Evolutionary conservation across 2,888 invertebrate genomes (phyloP), one percentile per base, ranked within the genome.

Genomic region (Cheilosia grossa): DNA sequence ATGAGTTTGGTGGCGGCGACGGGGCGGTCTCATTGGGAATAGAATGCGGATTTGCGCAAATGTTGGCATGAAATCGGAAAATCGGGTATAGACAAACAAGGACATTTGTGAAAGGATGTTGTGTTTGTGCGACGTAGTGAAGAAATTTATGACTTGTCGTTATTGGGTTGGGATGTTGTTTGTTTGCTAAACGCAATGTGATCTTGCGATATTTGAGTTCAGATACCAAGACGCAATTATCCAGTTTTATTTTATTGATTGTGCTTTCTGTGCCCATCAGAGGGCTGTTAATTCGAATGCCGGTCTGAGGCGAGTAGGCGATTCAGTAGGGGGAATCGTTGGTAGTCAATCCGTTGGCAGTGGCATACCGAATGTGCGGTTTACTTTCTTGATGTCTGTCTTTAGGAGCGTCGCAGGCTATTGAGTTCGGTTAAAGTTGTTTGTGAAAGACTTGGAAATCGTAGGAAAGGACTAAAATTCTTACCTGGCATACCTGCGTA

Each of bases 11-110:
- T 15, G 47, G 17, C 7, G n/a, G n/a, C 17, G 44, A 24, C 53
- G 21, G 9, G 47, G 4, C 7, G n/a, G n/a, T n/a, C 17, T 44
- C 17, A 9, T 10, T 30, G 17, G 21, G 47, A 30, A 13, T 19
- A 7, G 21, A 66, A n/a, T 42, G 53, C 13, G 24, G 42, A n/a
- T 24, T 40, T 30, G 53, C 42, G 27, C 24, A 56, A 56, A 49
- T 66, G 56, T 74, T 74, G 74, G 74, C 56, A 74, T 17, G 56
- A 42, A 27, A 66, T 74, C 74, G 49, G 49, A 30, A 42, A 27
- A 66, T 74, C 74, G 49, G 58, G 40, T 51, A 47, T 17, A 21
- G 49, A 15, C 51, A 51, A 51, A 51, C 15, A n/a, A 24, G 24
- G 24, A 27, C 6, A 27, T 27, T 27, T 27, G 27, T 27, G 27